Evolutionary conservation across 1,140 invertebrate species (phyloP), one percentile per base, ranked within the genome.

Genomic region (Rhopalosiphum padi): DNA sequence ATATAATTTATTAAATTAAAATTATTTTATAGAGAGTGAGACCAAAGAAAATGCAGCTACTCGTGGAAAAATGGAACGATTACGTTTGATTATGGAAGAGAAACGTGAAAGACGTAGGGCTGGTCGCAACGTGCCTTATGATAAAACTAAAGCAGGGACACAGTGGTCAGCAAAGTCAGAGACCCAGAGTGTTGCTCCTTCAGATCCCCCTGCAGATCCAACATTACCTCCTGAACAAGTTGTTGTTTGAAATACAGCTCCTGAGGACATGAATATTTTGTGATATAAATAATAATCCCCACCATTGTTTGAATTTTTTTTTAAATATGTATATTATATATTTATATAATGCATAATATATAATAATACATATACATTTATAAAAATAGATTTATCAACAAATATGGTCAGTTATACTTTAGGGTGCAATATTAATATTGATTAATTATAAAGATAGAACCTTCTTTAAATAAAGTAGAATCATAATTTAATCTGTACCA

Each of bases 51-150:
- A 98, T 94, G 96, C 97, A 94, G 97, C 97, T 94, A 98, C 97
- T 11, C 97, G 98, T 94, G 97, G 97, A 83, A 99, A 99, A 95
- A 96, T 98, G 95, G 97, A 98, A 94, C 97, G 98, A 92, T 95
- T 99, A 30, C 97, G 98, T 94, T 96, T 98, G 43, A 97, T 98
- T 53, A 98, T 99, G 97, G 97, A 98, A 94, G 97, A 98, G 95
- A 96, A 97, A 94, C 97, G 98, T 91, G 97, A 98, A 94, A 96
- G 97, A 93, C 96, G 98, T 55, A 97, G 97, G 95, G 97, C 97
- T 11, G 96, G 98, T 93, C 97, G 98, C 94, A 96, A 97, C 91
- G 96, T 96, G 35, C 95, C 95, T 23, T 95, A 95, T 86, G 85
- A 94, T 43, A 94, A 90, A 82, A 94, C 94, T 82, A 94, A 94